Evolutionary conservation across 2,888 invertebrate genomes (phyloP).

Genomic region (Brachycybe producta): DNA sequence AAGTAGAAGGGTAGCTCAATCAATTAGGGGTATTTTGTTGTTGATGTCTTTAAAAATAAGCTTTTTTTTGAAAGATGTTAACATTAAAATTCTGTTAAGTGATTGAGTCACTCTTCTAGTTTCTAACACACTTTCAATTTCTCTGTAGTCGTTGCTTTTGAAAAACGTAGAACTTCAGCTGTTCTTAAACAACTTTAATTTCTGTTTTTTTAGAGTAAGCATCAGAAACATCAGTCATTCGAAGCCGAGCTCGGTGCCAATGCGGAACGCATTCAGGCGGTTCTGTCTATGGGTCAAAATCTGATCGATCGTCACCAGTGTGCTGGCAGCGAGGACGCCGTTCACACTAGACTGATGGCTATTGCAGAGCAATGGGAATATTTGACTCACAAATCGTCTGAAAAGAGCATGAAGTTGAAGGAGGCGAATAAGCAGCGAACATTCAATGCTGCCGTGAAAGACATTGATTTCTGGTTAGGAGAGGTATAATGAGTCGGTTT

Average conservation of each 20-base stretch:
- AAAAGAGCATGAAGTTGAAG: constrained; percentile 94
- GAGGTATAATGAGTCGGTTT: constrained; percentile 64
- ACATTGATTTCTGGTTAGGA: constrained; percentile 99
- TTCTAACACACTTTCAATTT: background rate
- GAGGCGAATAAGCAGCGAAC: constrained; percentile 98
- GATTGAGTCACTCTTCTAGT: background rate
- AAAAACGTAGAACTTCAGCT: background rate
- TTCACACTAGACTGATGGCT: constrained; percentile 71
- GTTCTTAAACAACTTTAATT: background rate
- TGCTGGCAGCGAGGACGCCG: constrained; percentile 95
- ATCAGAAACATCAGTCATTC: constrained; percentile 99
- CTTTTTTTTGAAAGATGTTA: too few relatives aligned
- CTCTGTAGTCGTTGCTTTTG: background rate
- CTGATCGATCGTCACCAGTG: constrained; percentile 91
- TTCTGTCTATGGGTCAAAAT: constrained; percentile 88
- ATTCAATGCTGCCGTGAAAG: constrained; percentile 98
- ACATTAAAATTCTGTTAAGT: too few relatives aligned
- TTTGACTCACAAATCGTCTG: constrained; percentile 92
- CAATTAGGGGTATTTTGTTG: too few relatives aligned
- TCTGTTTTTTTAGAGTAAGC: constrained; percentile 51
- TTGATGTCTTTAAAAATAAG: too few relatives aligned
- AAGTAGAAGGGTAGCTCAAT: too few relatives aligned
- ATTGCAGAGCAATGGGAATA: constrained; percentile 98
- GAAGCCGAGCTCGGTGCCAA: constrained; percentile 98
- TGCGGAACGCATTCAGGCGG: constrained; percentile 91